Base-by-base conservation (phyloP, 92 coral and sea anemone genomes). In the Phenganax marumi region DNA sequence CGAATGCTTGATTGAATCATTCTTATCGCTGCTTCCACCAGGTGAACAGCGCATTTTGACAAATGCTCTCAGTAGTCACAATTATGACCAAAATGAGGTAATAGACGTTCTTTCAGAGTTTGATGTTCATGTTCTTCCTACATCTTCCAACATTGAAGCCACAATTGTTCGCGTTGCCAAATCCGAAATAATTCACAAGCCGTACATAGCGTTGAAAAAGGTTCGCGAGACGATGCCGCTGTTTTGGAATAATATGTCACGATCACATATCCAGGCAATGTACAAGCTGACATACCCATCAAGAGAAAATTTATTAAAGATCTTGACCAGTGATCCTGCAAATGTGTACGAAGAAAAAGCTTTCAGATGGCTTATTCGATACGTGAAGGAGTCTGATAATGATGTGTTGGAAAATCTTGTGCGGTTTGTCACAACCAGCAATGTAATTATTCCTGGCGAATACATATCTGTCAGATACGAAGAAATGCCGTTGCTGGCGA, bases 151-250 rank as follows among this genome's bases (percentile, higher is more conserved):
- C 70, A 78, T 87, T 26, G 58, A 49, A 7, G 39, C 48, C 49
- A 48, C 73, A 53, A 25, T 87, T 18, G 49, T 82, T 75, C 48
- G 58, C 7, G 62, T 58, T 18, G 84, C 84, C 18, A 83, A 53
- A 18, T 71, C 76, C 62, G 90, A 87, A 77, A 73, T 87, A 33
- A 43, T 87, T 8, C 69, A 65, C 56, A 87, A 87, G 71, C 90
- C 87, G 8, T 83, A 71, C 56, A n/a, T 87, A 16, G 73, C 87
- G 24, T 79, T 87, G 24, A 48, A 52, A 33, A 87, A 83, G 70
- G 54, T 87, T 56, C 79, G 82, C 7, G 86, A 87, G 39, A 79
- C 77, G 58, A 64, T 87, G 90, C 86, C 86, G 43, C 75, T 53
- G 47, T 75, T 73, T 58, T 87, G 86, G 84, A 46, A 76, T 18